phyloP scores from a whole-genome alignment of 1,140 invertebrate species.

The Theocolax elegans region DNA sequence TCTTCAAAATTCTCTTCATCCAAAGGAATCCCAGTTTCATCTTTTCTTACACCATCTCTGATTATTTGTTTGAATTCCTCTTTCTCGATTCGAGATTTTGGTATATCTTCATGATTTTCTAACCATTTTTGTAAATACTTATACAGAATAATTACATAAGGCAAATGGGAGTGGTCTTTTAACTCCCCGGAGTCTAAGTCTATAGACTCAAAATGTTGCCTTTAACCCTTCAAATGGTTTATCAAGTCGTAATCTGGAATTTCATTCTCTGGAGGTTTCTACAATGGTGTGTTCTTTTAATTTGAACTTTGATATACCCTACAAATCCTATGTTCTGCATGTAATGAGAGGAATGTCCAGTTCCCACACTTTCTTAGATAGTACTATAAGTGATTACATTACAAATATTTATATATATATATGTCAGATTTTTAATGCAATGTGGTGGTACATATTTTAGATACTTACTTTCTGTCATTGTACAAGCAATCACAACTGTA shows the following conservation, averaged over 20 bases:
- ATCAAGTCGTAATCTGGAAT: conserved; percentile 89
- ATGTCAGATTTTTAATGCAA: too few relatives aligned
- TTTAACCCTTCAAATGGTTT: conserved; percentile 83
- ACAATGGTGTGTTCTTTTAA: conserved; percentile 90
- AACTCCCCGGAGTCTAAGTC: conserved; percentile 81
- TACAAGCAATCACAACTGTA: conserved; percentile 87
- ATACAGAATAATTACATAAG: conserved; percentile 92
- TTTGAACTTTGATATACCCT: conserved; percentile 89
- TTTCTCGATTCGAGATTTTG: conserved; percentile 86
- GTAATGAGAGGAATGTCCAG: conserved; percentile 87
- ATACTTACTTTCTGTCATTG: conserved; percentile 82
- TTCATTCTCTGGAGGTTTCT: conserved; percentile 94
- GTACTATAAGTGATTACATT: conserved; percentile 73
- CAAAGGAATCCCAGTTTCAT: conserved; percentile 77
- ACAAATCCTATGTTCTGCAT: conserved; percentile 91
- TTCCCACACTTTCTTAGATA: conserved; percentile 88
- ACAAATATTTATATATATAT: conserved; percentile 41
- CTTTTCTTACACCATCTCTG: conserved; percentile 72
- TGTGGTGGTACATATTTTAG: neutral
- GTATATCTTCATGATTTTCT: conserved; percentile 72
- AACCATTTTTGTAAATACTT: conserved; percentile 88
- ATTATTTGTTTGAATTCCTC: conserved; percentile 83
- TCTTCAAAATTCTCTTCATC: conserved; percentile 97
- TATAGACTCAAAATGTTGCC: conserved; percentile 79
- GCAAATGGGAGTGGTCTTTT: conserved; percentile 90